Evolutionary conservation across 2,113 vertebrate genomes (phyloP), one percentile per base, ranked within the genome.

Genomic region (Brachyistius frenatus): DNA sequence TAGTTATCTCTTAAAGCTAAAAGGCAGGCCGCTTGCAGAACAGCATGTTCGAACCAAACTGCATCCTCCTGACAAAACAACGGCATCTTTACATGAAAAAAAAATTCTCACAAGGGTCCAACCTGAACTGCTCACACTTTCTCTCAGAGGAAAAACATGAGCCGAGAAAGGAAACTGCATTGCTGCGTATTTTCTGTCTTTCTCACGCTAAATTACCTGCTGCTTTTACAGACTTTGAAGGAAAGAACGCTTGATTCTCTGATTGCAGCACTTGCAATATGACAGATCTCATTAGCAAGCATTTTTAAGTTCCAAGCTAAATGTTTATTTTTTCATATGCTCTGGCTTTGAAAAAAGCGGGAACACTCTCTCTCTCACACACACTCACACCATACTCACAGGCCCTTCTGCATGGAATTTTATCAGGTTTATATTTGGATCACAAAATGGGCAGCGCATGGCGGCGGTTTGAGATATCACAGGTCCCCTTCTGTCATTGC

Each of bases 341-440:
- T 89, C 57, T 64, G 56, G 83, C 82, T 87, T 91, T 64, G 47
- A 85, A 88, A 86, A 75, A 41, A 72, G 71, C 54, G 31, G 56
- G 77, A 71, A 80, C 56, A 11, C 64, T 41, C 69, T 64, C 36
- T 35, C 58, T 62, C 55, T 60, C 55, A 69, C 44, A 69, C 35
- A 41, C 47, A 76, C 80, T 90, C 23, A 66, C 81, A 76, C 50
- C 41, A 50, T 79, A 69, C 69, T 92, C 81, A 86, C 84, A 78
- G 78, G 64, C 84, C 63, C 63, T 62, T 78, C 65, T 78, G 35
- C 52, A 0, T 63, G 69, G 81, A 88, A 91, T 88, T 90, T 93
- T 90, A 94, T 94, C 91, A 76, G 87, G 80, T 87, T 92, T 93
- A 94, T 91, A 93, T 94, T 94, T 94, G 86, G 92, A 90, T 73